These are phyloP conservation scores for Ooceraea biroi DNA, from an alignment of 1,140 invertebrate species.

Conservation along the genomic window DNA sequence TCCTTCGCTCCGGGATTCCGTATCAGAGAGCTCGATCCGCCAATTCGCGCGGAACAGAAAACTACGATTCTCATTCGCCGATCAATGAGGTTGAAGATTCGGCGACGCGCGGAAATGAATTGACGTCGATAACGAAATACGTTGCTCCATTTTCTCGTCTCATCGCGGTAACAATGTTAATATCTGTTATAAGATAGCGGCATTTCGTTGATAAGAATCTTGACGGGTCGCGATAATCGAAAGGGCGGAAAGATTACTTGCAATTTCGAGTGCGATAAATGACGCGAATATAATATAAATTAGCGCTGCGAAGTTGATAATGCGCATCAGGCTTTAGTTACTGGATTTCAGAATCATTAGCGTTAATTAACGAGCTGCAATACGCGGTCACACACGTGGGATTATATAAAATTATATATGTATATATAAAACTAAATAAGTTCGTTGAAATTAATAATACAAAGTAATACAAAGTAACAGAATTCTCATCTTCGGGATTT, in stretches of 20 bases:
- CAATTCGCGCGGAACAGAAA: constrained; percentile 20
- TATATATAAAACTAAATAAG: constrained; percentile 36
- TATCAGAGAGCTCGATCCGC: constrained; percentile 39
- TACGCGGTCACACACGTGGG: not conserved
- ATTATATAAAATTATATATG: not conserved
- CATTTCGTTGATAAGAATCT: constrained; percentile 16
- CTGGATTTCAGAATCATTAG: constrained; percentile 31
- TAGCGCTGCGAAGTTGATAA: constrained; percentile 40
- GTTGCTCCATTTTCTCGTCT: no score
- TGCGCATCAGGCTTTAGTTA: constrained; percentile 22
- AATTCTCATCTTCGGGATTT: constrained; percentile 12
- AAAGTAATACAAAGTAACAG: not conserved
- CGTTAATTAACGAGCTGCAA: constrained; percentile 37
- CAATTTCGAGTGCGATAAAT: constrained; percentile 50
- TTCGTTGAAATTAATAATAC: constrained; percentile 23
- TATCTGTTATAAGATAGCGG: constrained; percentile 11
- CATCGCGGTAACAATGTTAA: constrained; percentile 5
- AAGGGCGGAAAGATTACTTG: constrained; percentile 3
- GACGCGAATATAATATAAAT: constrained; percentile 44
- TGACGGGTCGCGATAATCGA: not conserved
- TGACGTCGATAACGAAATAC: constrained; percentile 3
- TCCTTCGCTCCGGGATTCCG: constrained; percentile 19
- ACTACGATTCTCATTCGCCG: constrained; percentile 30
- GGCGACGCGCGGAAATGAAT: constrained; percentile 28
- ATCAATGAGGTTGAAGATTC: not conserved